These are phyloP conservation scores for Abrostola triplasia DNA, from an alignment of 2,888 invertebrate genomes.

Conservation along the genomic window DNA sequence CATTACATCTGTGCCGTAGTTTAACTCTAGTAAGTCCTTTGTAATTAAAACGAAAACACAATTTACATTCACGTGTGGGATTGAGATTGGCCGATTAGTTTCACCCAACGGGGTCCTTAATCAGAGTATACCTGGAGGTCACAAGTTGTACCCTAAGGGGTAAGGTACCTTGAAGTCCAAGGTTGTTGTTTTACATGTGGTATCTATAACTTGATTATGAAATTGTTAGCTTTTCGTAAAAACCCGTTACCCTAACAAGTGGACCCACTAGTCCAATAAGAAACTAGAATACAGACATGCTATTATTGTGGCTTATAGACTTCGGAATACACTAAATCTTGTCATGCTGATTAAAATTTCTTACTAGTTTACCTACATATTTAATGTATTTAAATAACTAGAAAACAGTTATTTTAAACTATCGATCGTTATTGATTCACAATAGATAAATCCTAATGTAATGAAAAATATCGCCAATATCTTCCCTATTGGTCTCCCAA, in stretches of 20 bases:
- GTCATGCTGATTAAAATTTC: too few species aligned
- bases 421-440: too few species aligned
- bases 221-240: background rate
- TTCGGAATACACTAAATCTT: too few species aligned
- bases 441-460: too few species aligned
- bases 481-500: background rate
- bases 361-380: too few species aligned
- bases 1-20: background rate
- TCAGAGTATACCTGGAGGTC: slow-evolving; percentile 1
- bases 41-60: slow-evolving; percentile 1
- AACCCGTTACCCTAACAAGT: too few species aligned
- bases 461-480: too few species aligned
- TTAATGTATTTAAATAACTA: too few species aligned
- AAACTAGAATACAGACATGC: too few species aligned
- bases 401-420: too few species aligned
- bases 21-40: background rate
- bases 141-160: background rate
- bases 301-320: too few species aligned
- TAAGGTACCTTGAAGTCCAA: background rate
- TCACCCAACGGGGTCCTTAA: slow-evolving; percentile 1
- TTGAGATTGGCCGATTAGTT: background rate
- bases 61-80: background rate
- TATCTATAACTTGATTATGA: background rate
- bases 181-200: background rate
- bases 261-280: too few species aligned